phyloP scores from a whole-genome alignment of 1,140 invertebrate genomes.

The Bombyx mandarina region DNA sequence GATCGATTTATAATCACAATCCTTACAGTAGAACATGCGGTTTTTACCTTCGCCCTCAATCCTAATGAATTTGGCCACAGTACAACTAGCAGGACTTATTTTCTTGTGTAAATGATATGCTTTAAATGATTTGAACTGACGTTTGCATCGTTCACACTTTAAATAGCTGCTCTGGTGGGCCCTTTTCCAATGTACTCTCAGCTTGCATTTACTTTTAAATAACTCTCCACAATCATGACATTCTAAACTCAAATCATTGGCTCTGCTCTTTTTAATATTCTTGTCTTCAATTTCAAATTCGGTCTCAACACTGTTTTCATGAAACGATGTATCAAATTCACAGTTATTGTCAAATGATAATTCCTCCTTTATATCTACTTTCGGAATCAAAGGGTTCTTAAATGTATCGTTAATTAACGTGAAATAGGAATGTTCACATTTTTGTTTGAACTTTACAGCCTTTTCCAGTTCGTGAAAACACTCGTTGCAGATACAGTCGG shows the following conservation, averaged over 20 bases:
- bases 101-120: constrained; percentile 37
- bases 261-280: constrained; percentile 16
- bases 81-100: constrained; percentile 22
- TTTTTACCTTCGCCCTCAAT: constrained; percentile 39
- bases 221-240: constrained; percentile 45
- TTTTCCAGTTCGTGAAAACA: constrained; percentile 40
- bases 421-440: constrained; percentile 39
- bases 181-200: constrained; percentile 54
- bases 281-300: background rate
- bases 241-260: constrained; percentile 30
- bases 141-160: constrained; percentile 39
- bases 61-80: constrained; percentile 16
- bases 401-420: constrained; percentile 6
- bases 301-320: background rate
- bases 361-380: constrained; percentile 1
- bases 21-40: constrained; percentile 41
- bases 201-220: constrained; percentile 56
- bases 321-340: background rate
- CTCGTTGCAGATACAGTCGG: constrained; percentile 40
- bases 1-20: constrained; percentile 33
- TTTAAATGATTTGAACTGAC: constrained; percentile 39
- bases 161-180: constrained; percentile 29
- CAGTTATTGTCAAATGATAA: too few relatives aligned
- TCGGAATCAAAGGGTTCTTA: background rate
- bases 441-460: constrained; percentile 42